These are phyloP conservation scores for Monoplex corrugatus DNA, from an alignment of 2,888 invertebrate species.

Conservation along the genomic window DNA sequence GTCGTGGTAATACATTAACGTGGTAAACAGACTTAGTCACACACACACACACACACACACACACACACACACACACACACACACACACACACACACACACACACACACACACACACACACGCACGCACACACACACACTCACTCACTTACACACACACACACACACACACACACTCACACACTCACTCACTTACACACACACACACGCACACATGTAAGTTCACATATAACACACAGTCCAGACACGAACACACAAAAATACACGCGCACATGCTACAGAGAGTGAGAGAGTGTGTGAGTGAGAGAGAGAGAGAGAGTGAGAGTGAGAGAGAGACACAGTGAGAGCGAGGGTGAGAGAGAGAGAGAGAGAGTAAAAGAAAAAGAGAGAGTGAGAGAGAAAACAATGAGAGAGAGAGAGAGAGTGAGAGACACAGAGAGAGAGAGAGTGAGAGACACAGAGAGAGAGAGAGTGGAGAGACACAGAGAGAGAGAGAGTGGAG, in stretches of 20 bases:
- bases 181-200: background rate
- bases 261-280: too few relatives aligned
- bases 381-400: too few relatives aligned
- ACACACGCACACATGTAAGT: too few relatives aligned
- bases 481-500: background rate
- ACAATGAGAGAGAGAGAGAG: too few relatives aligned
- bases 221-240: background rate
- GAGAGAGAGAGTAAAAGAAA: too few relatives aligned
- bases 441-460: background rate
- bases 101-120: background rate
- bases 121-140: constrained; percentile 30
- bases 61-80: background rate
- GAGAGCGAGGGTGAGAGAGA: background rate
- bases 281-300: background rate
- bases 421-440: too few relatives aligned
- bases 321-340: background rate
- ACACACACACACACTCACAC: background rate
- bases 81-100: background rate
- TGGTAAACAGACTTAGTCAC: background rate
- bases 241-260: background rate
- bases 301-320: background rate
- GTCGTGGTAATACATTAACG: too few relatives aligned
- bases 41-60: background rate
- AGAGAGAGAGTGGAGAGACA: too few relatives aligned
- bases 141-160: constrained; percentile 29